These are phyloP conservation scores for Tichodroma muraria DNA, from an alignment of 2,113 vertebrate species.

Conservation along the genomic window DNA sequence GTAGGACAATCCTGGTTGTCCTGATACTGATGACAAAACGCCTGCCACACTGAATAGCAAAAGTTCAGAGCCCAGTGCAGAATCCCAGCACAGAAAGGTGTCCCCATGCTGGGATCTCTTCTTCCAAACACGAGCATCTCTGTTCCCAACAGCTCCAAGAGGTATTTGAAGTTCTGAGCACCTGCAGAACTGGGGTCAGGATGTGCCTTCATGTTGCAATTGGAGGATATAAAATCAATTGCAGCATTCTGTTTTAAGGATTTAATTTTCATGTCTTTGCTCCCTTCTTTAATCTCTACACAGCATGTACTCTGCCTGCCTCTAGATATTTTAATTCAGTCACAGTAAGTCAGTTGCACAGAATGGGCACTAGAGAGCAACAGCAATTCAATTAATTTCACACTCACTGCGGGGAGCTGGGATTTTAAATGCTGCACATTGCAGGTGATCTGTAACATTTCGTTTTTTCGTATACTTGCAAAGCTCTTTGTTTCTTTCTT, in stretches of 20 bases:
- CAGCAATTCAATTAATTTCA: slow-evolving; percentile 64
- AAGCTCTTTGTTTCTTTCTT: slow-evolving; percentile 32
- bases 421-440: slow-evolving; percentile 46
- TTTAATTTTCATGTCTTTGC: slow-evolving; percentile 50
- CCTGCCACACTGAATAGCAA: not conserved
- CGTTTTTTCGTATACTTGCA: not conserved
- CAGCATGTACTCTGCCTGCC: slow-evolving; percentile 58
- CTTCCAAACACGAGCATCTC: not conserved
- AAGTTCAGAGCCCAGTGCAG: not conserved
- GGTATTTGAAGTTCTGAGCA: not conserved
- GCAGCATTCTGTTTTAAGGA: slow-evolving; percentile 34
- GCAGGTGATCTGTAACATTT: slow-evolving; percentile 48
- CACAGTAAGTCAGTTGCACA: slow-evolving; percentile 56
- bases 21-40: not conserved
- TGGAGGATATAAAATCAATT: slow-evolving; percentile 30
- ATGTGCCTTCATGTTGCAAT: not conserved
- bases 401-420: slow-evolving; percentile 32
- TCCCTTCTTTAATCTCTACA: slow-evolving; percentile 61
- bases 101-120: not conserved
- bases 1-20: not conserved
- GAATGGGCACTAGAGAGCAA: slow-evolving; percentile 59
- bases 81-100: not conserved
- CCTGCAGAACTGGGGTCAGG: not conserved
- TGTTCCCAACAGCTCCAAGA: not conserved
- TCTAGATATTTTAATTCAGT: slow-evolving; percentile 61